Base-by-base conservation (phyloP, 2,797 vertebrate genomes). In the Otolemur crassicaudatus region DNA sequence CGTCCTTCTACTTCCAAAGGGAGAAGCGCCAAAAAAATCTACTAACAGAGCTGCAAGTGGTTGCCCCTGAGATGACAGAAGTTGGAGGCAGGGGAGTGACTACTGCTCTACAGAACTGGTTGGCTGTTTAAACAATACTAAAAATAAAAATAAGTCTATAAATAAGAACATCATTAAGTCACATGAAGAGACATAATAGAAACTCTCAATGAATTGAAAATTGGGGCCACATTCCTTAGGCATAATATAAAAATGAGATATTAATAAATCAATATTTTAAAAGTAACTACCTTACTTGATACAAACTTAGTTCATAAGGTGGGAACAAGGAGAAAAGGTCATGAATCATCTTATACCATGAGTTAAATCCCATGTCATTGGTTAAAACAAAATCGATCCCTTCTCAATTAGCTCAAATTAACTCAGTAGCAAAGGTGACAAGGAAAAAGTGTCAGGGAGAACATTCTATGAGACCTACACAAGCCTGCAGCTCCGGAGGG, bases 141-240 rank as follows among this genome's bases (percentile, higher is more conserved):
- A 94, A 96, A 91, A 70, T 34, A 53, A 60, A 77, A 93, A 91
- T 43, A 4, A 90, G 43, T 63, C 27, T 34, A 29, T 40, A 1
- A 43, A 29, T n/a, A 1, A 76, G 27, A 72, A 91, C 46, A 53
- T 56, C 16, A 22, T 40, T 92, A 79, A 80, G 27, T 77, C 53
- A 79, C 34, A n/a, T 43, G 53, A 69, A 60, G 46, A 86, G 34
- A 46, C 25, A 53, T 23, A 83, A 11, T 2, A 3, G 60, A 90
- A 92, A 90, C 77, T 70, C 40, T 87, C 63, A 79, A 34, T 65
- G 29, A 91, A 86, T 60, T 85, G 81, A 89, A 97, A 90, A 79
- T 27, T 43, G 7, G 87, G 29, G 9, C 23, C 17, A 56, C 5
- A 7, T 73, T 91, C 69, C 92, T 94, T 76, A 91, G 87, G 79